Evolutionary conservation across 2,888 invertebrate species (phyloP), one percentile per base, ranked within the genome.

Genomic region (Dynastes maya): DNA sequence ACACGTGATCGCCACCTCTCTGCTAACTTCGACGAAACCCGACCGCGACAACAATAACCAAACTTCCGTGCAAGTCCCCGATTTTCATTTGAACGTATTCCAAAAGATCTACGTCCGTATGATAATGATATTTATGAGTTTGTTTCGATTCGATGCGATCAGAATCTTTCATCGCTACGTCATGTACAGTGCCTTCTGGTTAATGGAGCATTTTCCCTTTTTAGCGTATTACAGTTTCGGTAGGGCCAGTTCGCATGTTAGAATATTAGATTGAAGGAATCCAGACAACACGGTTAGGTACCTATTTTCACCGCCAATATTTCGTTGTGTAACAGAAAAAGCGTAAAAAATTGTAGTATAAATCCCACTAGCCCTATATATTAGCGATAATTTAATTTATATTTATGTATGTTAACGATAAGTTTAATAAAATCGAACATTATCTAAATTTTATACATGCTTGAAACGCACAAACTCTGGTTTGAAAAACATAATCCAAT

Each of bases 161-260:
- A 90, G 94, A 9, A 86, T 90, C 63, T 91, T 92, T 83, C 91
- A 94, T 72, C 95, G 95, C 85, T 85, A 89, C 32, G 89, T 92
- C 71, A 92, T 93, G 85, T 89, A 89, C 84, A 84, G 93, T 1
- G 89, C 91, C 27, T 85, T 95, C 22, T 90, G 91, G 81, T 85
- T 95, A 0, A 92, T 94, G 86, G 91, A 91, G 82, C 91, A 93
- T 76, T 93, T 92, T 84, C 95, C 96, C 0, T 93, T 93, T 82
- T 83, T 95, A 63, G 94, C 94, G 0, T 93, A 93, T 87, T 91
- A 91, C 84, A 90, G 89, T 55, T 95, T 91, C 85, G 95, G 95
- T 4, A 70, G 70, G 13, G 63, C 58, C n/a, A 72, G 76, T 68
- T 71, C 75, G 8, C 71, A 80, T 22, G 22, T 64, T 13, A 67